Percentiles rank a stretch among this genome's conserved stretches.
Conservation (phyloP, 2,113 vertebrate genomes). For the Synchiropus splendidus region DNA sequence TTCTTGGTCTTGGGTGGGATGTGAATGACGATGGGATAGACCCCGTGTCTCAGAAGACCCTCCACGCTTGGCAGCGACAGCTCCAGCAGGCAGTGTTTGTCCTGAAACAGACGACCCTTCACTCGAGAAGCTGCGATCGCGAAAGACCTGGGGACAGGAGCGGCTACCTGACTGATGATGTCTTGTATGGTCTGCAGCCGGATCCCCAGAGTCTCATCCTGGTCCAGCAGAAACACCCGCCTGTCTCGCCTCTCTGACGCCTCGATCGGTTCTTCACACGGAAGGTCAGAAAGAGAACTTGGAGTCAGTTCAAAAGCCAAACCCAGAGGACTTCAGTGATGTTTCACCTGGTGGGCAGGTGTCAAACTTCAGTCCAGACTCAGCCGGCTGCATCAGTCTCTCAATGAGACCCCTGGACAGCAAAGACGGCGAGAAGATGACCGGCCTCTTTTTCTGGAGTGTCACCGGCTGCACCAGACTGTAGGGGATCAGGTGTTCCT, state of each 20-base stretch:
- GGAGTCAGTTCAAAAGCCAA: background rate
- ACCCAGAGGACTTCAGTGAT: background rate
- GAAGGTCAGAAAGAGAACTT: conserved; percentile 1
- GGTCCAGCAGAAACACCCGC: conserved; percentile 55
- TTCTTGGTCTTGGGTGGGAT: conserved; percentile 67
- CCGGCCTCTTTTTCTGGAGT: conserved; percentile 68
- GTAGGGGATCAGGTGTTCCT: conserved; percentile 75
- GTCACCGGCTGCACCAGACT: conserved; percentile 75
- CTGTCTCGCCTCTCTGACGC: conserved; percentile 43
- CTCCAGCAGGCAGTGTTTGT: conserved; percentile 67
- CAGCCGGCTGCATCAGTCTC: conserved; percentile 79
- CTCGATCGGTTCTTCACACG: conserved; percentile 51
- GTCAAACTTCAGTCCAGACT: conserved; percentile 79
- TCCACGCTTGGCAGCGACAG: conserved; percentile 59
- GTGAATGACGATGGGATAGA: conserved; percentile 69
- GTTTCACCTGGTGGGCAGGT: conserved; percentile 74
- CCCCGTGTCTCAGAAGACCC: conserved; percentile 54
- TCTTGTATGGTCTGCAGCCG: conserved; percentile 65
- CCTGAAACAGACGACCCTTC: conserved; percentile 32
- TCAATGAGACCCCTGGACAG: conserved; percentile 79
- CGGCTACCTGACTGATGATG: conserved; percentile 58
- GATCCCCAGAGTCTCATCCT: conserved; percentile 51
- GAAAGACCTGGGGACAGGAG: background rate
- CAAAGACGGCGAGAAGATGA: conserved; percentile 79
- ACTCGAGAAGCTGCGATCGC: background rate